Percentiles rank a stretch among this genome's conserved stretches.
phyloP scores from a whole-genome alignment of 2,797 vertebrate genomes.

The Peromyscus nudipes region DNA sequence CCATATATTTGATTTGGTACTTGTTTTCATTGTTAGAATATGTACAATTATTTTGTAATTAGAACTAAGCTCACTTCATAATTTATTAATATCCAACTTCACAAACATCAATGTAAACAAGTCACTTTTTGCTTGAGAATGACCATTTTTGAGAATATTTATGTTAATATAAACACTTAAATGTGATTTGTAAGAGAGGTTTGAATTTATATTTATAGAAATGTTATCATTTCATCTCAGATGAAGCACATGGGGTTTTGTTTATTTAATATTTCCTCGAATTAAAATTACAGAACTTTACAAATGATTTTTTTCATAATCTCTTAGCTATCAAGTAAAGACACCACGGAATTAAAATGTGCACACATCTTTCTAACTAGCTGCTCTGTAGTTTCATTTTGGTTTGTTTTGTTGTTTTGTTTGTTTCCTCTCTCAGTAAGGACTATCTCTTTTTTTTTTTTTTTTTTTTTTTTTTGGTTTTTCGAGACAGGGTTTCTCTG shows the following conservation, averaged over 20 bases:
- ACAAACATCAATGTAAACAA: not conserved
- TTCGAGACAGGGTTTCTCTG: too few relatives aligned
- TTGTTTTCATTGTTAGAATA: not conserved
- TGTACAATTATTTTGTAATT: not conserved
- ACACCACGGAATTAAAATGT: not conserved
- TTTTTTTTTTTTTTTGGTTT: too few relatives aligned
- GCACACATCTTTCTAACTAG: not conserved
- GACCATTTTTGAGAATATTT: not conserved
- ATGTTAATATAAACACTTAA: not conserved
- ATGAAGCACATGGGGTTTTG: not conserved
- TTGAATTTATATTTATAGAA: not conserved
- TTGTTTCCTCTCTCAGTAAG: not conserved
- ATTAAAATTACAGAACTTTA: not conserved
- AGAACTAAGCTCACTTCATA: not conserved
- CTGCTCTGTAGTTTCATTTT: not conserved
- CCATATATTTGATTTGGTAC: not conserved
- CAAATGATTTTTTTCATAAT: not conserved
- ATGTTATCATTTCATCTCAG: not conserved
- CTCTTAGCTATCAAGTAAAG: not conserved
- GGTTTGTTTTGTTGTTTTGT: not conserved
- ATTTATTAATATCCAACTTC: not conserved
- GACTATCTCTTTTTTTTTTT: not conserved
- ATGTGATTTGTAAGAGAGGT: not conserved
- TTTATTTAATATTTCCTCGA: not conserved
- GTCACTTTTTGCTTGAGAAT: slow-evolving; percentile 17